phyloP scores from a whole-genome alignment of 2,888 invertebrate species.

The Metacarcinus magister region DNA sequence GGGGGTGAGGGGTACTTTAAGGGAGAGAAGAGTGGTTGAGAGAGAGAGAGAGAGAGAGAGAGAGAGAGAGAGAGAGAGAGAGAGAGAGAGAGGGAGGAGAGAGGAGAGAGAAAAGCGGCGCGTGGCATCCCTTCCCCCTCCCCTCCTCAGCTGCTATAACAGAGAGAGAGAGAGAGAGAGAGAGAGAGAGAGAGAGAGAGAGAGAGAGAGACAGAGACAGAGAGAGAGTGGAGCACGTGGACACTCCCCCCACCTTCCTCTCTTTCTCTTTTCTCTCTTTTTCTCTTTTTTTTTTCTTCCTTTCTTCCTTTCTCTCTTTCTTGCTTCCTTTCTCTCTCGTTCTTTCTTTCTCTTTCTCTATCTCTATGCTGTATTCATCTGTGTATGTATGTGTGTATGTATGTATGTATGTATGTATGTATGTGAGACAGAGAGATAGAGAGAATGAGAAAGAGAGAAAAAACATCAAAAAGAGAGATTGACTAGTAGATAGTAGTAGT shows the following conservation, averaged over 20 bases:
- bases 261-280: background rate
- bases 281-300: background rate
- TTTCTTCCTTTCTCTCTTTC: background rate
- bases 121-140: background rate
- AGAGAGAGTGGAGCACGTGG: background rate
- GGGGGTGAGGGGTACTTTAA: background rate
- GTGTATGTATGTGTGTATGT: too few relatives aligned
- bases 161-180: slow-evolving; percentile 8
- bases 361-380: too few relatives aligned
- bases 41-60: background rate
- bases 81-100: background rate
- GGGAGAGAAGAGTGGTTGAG: background rate
- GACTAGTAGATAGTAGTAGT: too few relatives aligned
- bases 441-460: too few relatives aligned
- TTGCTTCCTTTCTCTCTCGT: background rate
- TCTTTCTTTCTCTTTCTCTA: too few relatives aligned
- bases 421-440: background rate
- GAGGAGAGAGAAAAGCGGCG: background rate
- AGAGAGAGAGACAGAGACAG: background rate
- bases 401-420: background rate
- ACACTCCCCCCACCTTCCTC: background rate
- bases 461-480: too few relatives aligned
- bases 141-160: background rate
- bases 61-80: background rate
- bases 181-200: slow-evolving; percentile 10